A percentile compares a stretch with the other conserved stretches of the same genome.
phyloP scores from a whole-genome alignment of 2,113 vertebrate species.

The Euleptes europaea region DNA sequence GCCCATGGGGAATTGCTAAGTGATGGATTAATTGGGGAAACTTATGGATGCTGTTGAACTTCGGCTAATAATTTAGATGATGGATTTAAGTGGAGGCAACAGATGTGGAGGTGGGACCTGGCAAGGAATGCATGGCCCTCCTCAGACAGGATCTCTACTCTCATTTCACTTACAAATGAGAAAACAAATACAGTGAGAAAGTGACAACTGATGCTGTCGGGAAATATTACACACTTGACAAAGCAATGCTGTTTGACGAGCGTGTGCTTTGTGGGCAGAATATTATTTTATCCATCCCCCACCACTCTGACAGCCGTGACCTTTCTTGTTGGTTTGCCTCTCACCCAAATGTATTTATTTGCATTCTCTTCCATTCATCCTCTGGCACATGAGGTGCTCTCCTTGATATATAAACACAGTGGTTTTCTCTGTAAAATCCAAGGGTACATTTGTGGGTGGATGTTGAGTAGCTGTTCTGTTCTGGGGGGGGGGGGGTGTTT shows the following conservation, averaged over 20 bases:
- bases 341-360: not conserved
- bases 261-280: constrained; percentile 22
- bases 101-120: constrained; percentile 64
- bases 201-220: constrained; percentile 42
- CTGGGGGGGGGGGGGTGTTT: not conserved
- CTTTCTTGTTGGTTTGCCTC: not conserved
- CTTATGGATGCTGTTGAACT: constrained; percentile 62
- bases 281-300: not conserved
- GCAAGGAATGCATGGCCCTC: constrained; percentile 42
- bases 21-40: constrained; percentile 69
- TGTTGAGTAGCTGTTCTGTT: too few relatives aligned
- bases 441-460: not conserved
- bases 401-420: not conserved
- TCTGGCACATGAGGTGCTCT: not conserved
- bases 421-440: not conserved
- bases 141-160: constrained; percentile 44
- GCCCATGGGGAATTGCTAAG: constrained; percentile 56
- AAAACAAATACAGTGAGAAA: constrained; percentile 41
- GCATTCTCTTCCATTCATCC: not conserved
- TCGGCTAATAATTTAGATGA: constrained; percentile 61
- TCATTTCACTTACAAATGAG: constrained; percentile 53
- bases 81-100: constrained; percentile 61
- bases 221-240: constrained; percentile 45
- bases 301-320: not conserved
- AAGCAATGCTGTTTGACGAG: constrained; percentile 22